Base-by-base conservation (phyloP, 2,113 vertebrate genomes). In the Tragelaphus strepsiceros region DNA sequence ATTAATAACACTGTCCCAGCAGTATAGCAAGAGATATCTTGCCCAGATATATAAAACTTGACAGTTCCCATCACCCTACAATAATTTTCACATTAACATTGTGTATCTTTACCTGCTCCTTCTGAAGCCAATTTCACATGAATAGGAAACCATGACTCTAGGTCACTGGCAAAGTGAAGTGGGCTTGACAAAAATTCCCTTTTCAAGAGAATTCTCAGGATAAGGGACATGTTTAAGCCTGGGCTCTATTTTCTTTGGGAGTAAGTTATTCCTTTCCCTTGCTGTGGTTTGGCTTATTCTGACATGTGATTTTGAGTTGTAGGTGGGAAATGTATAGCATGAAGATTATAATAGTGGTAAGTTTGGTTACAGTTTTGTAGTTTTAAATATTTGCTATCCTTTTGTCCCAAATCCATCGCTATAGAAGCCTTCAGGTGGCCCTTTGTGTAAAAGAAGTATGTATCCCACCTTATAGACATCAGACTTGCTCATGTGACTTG, bases 1-100 rank as follows among this genome's bases (percentile, higher is more conserved):
- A 96, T 95, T 96, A 96, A 97, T 96, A 85, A 93, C 92, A 30
- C 46, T 92, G 9, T 78, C 53, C 39, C n/a, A 84, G 62, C 15
- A 85, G 53, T 35, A 11, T 1, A 82, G 24, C 32, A 71, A 24
- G 54, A n/a, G 53, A 49, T 96, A 84, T 32, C 53, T 86, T 62
- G 58, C 53, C 95, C 53, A 62, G 56, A 4, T 87, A 97, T 95
- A 56, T 96, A 94, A 94, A 86, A 87, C 53, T 30, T 85, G 74
- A 86, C 54, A 51, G 49, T 91, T 95, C 43, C 83, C 51, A 24
- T 93, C 90, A 35, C 74, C 88, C 3, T 96, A 28, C 24, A 5
- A 7, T 83, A 88, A 74, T 56, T 81, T 91, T 24, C 32, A 46
- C 62, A 49, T 35, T 82, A 92, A 28, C 49, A 78, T 7, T 5